Evolutionary conservation across 2,113 vertebrate species (phyloP).

Genomic region (Anoura caudifer): DNA sequence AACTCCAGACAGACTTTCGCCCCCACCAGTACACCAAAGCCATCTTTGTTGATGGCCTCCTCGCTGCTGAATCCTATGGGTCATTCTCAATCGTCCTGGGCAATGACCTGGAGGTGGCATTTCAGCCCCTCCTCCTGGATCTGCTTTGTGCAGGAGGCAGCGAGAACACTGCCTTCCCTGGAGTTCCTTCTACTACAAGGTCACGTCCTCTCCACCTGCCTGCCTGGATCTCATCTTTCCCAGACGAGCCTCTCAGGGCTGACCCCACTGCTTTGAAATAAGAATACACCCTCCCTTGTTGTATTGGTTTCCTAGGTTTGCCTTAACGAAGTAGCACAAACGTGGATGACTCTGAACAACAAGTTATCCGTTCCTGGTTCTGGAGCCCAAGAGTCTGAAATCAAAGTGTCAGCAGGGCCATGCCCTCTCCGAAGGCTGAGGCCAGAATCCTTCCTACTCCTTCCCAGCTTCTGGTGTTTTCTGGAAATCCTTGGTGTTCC

Average conservation of each 20-base stretch:
- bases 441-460: no score
- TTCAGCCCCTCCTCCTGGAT: no score
- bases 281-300: not conserved
- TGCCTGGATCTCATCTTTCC: not conserved
- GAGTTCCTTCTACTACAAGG: not conserved
- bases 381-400: not conserved
- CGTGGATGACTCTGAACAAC: not conserved
- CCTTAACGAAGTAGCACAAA: accelerated
- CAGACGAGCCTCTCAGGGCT: not conserved
- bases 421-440: no score
- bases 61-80: not conserved
- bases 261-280: not conserved
- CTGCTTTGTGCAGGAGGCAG: not conserved
- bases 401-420: no score
- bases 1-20: not conserved
- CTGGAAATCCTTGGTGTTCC: no score
- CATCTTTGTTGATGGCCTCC: not conserved
- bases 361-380: not conserved
- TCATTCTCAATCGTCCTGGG: not conserved
- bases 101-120: not conserved
- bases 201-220: not conserved
- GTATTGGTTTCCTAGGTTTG: not conserved
- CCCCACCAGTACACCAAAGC: not conserved
- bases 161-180: not conserved
- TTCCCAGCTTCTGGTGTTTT: no score